Percentiles rank a stretch among this genome's conserved stretches.
phyloP scores from a whole-genome alignment of 2,888 invertebrate species.

The Coelinius sp. region DNA sequence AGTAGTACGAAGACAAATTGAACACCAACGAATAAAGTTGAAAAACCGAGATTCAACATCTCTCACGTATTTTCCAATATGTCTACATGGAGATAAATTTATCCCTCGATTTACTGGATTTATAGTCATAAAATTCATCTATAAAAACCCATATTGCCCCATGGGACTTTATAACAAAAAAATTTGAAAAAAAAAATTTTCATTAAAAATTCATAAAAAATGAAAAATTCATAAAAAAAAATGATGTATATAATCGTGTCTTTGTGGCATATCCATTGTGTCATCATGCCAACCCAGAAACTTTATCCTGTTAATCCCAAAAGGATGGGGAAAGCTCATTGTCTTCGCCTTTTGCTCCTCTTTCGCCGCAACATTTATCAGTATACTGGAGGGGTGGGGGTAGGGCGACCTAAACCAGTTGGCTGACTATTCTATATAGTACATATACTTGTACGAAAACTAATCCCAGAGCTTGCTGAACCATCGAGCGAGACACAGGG shows the following conservation, averaged over 20 bases:
- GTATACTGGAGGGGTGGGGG: too few relatives aligned
- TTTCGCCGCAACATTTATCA: slow-evolving; percentile 36
- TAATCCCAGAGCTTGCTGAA: slow-evolving; percentile 42
- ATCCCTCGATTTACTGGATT: not conserved
- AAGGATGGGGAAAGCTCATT: slow-evolving; percentile 29
- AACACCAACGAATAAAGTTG: too few relatives aligned
- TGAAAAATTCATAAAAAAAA: too few relatives aligned
- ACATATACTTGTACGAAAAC: slow-evolving; percentile 42
- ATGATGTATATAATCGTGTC: not conserved
- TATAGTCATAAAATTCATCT: not conserved
- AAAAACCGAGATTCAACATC: slow-evolving; percentile 28
- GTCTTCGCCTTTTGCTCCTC: slow-evolving; percentile 35
- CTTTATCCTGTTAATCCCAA: slow-evolving; percentile 38
- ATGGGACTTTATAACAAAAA: too few relatives aligned
- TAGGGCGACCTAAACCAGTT: slow-evolving; percentile 13
- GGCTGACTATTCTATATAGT: slow-evolving; percentile 13
- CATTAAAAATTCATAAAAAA: too few relatives aligned
- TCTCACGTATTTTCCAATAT: slow-evolving; percentile 38
- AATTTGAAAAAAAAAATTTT: too few relatives aligned
- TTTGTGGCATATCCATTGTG: slow-evolving; percentile 7
- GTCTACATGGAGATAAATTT: not conserved
- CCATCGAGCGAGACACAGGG: slow-evolving; percentile 38
- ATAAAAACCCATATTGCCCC: too few relatives aligned
- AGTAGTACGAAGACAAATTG: slow-evolving; percentile 39
- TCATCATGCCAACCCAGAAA: slow-evolving; percentile 16